Conservation (phyloP, 2,888 invertebrate species). For the Oegoconia quadripuncta region DNA sequence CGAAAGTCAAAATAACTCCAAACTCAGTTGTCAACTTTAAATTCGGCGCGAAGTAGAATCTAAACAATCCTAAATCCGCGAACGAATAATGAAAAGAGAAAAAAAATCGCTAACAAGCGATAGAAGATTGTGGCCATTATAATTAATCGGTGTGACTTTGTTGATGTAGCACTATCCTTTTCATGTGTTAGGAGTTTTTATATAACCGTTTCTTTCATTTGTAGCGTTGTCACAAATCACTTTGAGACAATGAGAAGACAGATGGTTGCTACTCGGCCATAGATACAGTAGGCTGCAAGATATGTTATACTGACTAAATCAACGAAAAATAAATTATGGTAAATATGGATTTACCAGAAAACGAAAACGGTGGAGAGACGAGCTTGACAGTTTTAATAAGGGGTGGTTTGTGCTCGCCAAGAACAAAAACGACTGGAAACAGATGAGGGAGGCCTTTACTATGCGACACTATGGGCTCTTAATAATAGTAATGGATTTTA, state of each 20-base stretch:
- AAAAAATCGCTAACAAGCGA: slow-evolving; percentile 49
- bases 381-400: too few relatives aligned
- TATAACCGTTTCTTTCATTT: slow-evolving; percentile 31
- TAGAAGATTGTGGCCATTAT: slow-evolving; percentile 50
- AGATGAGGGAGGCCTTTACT: too few relatives aligned
- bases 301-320: slow-evolving; percentile 3
- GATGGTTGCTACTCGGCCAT: slow-evolving; percentile 30
- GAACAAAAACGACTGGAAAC: too few relatives aligned
- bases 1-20: slow-evolving; percentile 4
- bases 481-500: too few relatives aligned
- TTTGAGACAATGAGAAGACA: slow-evolving; percentile 59
- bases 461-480: too few relatives aligned
- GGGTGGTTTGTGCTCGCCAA: too few relatives aligned
- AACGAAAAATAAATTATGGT: not conserved
- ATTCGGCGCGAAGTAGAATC: slow-evolving; percentile 59
- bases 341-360: too few relatives aligned
- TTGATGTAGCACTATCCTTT: slow-evolving; percentile 29
- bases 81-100: slow-evolving; percentile 50
- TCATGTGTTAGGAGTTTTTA: slow-evolving; percentile 19
- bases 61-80: slow-evolving; percentile 43
- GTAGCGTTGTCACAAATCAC: slow-evolving; percentile 57
- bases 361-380: too few relatives aligned
- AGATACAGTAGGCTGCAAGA: slow-evolving; percentile 22
- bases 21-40: slow-evolving; percentile 52
- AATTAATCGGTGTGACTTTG: slow-evolving; percentile 51